These are phyloP conservation scores for Diplolepis rosae DNA, from an alignment of 2,888 invertebrate species.

Conservation along the genomic window DNA sequence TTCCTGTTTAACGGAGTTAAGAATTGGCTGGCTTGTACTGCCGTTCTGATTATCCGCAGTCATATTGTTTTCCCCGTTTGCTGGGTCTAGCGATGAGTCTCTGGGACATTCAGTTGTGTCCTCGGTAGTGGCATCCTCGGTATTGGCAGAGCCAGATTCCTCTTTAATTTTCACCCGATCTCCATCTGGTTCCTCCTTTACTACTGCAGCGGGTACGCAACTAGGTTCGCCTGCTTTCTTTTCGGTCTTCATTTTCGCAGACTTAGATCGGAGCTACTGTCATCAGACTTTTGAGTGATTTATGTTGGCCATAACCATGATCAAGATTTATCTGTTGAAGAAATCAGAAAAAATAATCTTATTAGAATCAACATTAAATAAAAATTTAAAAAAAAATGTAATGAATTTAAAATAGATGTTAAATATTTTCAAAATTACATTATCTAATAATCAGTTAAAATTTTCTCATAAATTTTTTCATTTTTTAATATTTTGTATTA, in stretches of 20 bases:
- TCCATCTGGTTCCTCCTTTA: constrained; percentile 70
- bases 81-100: constrained; percentile 63
- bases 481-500: background rate
- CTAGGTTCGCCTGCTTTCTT: constrained; percentile 70
- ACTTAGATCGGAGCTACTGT: constrained; percentile 34
- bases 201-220: constrained; percentile 67
- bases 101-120: constrained; percentile 66
- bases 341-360: background rate
- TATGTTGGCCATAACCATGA: constrained; percentile 49
- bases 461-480: background rate
- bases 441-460: background rate
- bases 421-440: background rate
- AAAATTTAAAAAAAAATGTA: background rate
- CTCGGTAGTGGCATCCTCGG: constrained; percentile 66
- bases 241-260: constrained; percentile 71
- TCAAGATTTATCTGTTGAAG: constrained; percentile 38
- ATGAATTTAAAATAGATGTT: background rate
- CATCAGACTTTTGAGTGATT: constrained; percentile 35
- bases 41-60: constrained; percentile 64
- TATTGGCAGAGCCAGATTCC: constrained; percentile 60
- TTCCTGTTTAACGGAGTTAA: constrained; percentile 67
- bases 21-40: constrained; percentile 56
- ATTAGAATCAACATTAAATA: no score
- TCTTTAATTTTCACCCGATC: constrained; percentile 71
- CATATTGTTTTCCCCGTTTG: constrained; percentile 61